phyloP scores from a whole-genome alignment of 1,140 invertebrate species.

The Lepidurus arcticus region DNA sequence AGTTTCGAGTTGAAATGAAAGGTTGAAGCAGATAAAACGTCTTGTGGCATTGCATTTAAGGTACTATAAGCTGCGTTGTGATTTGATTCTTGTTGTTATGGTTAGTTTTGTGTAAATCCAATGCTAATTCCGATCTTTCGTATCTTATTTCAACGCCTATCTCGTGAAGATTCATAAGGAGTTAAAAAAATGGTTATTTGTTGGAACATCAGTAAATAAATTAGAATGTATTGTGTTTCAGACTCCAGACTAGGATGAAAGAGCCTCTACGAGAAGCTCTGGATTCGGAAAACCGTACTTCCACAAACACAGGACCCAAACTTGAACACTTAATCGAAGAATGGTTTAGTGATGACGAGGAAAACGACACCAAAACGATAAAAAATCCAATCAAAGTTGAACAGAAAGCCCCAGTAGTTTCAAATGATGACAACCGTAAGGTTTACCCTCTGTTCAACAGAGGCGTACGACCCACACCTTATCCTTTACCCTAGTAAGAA shows the following conservation, averaged over 20 bases:
- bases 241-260: not conserved
- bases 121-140: too few species aligned
- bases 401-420: not conserved
- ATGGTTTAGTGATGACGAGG: not conserved
- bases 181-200: too few species aligned
- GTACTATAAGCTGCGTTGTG: too few species aligned
- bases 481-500: not conserved
- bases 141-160: too few species aligned
- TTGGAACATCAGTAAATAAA: too few species aligned
- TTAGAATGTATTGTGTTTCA: too few species aligned
- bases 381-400: slow-evolving; percentile 16
- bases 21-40: too few species aligned
- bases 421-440: not conserved
- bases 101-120: too few species aligned
- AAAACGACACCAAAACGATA: slow-evolving; percentile 28
- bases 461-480: not conserved
- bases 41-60: too few species aligned
- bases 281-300: not conserved
- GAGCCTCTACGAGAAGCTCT: not conserved
- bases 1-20: too few species aligned
- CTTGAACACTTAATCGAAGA: slow-evolving; percentile 30
- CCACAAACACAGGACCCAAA: not conserved
- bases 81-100: too few species aligned
- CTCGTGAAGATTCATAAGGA: too few species aligned
- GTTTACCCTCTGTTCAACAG: not conserved